Evolutionary conservation across 2,797 vertebrate genomes (phyloP).

Genomic region (Melanotaenia trifasciata): DNA sequence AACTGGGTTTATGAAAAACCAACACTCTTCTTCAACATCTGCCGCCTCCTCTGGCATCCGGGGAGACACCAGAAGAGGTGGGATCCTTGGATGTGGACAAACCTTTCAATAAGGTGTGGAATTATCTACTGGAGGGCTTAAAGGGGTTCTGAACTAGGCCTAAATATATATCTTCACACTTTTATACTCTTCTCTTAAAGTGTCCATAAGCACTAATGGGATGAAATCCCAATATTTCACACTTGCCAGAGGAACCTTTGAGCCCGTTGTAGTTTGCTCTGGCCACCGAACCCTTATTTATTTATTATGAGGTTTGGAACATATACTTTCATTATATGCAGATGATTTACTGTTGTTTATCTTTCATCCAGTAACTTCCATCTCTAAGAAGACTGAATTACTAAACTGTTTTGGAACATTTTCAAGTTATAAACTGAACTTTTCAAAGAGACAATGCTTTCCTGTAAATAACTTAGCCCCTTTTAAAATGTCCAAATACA

Average conservation of each 20-base stretch:
- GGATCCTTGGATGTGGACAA: not conserved
- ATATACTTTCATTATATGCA: not conserved
- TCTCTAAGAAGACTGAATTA: not conserved
- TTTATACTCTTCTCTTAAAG: conserved; percentile 1
- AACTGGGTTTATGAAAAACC: conserved; percentile 4
- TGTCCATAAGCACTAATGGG: not conserved
- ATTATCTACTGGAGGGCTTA: not conserved
- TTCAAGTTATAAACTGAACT: not conserved
- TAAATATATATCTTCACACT: not conserved
- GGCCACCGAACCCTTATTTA: not conserved
- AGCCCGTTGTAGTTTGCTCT: not conserved
- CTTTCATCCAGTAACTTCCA: not conserved
- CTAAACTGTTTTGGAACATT: not conserved
- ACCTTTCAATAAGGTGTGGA: not conserved
- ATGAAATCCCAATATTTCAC: not conserved
- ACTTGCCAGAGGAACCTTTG: not conserved
- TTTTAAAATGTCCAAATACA: not conserved
- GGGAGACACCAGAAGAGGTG: not conserved
- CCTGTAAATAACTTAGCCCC: not conserved
- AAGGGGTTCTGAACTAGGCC: not conserved
- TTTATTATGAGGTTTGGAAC: not conserved
- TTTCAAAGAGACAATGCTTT: not conserved
- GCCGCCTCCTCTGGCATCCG: not conserved
- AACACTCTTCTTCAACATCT: conserved; percentile 8
- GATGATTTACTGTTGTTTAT: not conserved